Conservation (phyloP, 2,113 vertebrate species). For the Chloebia gouldiae region DNA sequence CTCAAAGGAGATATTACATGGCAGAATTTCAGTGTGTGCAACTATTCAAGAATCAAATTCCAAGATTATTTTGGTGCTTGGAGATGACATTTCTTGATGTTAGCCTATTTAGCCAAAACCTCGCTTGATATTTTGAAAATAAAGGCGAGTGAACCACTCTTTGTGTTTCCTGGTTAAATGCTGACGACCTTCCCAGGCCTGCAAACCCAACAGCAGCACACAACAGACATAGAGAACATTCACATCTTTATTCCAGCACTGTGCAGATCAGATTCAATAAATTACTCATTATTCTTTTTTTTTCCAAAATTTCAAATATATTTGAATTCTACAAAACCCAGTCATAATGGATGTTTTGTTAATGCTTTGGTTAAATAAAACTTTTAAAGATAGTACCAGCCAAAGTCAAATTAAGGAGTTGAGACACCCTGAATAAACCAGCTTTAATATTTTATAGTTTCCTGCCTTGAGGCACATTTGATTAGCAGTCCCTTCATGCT, state of each 20-base stretch:
- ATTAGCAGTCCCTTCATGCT: conserved; percentile 23
- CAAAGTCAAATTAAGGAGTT: background rate
- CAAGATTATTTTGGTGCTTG: background rate
- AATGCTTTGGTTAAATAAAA: background rate
- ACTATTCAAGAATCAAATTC: background rate
- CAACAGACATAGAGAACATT: background rate
- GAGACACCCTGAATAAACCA: background rate
- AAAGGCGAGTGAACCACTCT: background rate
- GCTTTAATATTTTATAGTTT: conserved; percentile 13
- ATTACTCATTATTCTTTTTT: background rate
- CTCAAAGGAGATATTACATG: rapidly evolving
- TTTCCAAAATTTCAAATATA: background rate
- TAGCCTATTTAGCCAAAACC: background rate
- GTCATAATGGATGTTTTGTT: background rate
- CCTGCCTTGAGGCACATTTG: conserved; percentile 20
- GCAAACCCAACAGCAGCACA: background rate
- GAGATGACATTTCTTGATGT: background rate
- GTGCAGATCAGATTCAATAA: background rate
- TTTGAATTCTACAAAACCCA: background rate
- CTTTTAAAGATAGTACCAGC: background rate
- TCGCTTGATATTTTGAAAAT: background rate
- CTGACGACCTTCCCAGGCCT: background rate
- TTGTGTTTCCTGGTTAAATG: background rate
- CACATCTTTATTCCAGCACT: background rate
- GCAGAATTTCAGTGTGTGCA: background rate